A percentile compares a stretch with the other conserved stretches of the same genome.
Evolutionary conservation across 2,113 vertebrate genomes (phyloP).

Genomic region (Cheilinus undulatus): DNA sequence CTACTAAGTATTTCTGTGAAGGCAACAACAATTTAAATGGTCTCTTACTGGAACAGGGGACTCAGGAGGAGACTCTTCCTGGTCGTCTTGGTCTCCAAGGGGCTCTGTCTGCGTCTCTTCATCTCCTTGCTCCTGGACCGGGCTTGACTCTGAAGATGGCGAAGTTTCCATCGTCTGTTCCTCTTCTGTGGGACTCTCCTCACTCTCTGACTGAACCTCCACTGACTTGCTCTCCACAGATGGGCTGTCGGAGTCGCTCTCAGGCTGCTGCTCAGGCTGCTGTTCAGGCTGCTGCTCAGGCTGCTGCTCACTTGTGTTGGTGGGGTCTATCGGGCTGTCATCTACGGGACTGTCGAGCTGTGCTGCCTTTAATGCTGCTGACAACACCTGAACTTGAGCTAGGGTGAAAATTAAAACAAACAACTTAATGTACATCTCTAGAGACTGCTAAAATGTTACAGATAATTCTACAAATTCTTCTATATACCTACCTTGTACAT

Average conservation of each 20-base stretch:
- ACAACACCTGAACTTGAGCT: conserved; percentile 91
- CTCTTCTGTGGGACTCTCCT: conserved; percentile 51
- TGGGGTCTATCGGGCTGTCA: conserved; percentile 36
- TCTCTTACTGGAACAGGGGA: conserved; percentile 67
- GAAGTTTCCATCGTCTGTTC: conserved; percentile 42
- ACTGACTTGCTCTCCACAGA: conserved; percentile 38
- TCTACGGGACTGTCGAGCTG: conserved; percentile 80
- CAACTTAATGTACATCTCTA: conserved; percentile 9
- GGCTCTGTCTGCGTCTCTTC: conserved; percentile 70
- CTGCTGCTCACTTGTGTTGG: conserved; percentile 15
- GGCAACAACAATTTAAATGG: background rate
- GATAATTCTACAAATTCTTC: background rate
- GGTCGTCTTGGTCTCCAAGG: conserved; percentile 49
- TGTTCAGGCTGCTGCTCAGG: conserved; percentile 38
- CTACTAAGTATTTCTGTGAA: background rate
- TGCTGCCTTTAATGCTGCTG: conserved; percentile 87
- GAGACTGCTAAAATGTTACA: background rate
- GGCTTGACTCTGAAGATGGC: conserved; percentile 43
- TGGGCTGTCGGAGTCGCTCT: background rate
- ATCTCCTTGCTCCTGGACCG: conserved; percentile 71
- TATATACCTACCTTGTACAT: conserved; percentile 87
- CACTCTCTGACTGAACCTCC: conserved; percentile 59
- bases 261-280: conserved; percentile 28
- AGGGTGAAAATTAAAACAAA: conserved; percentile 3
- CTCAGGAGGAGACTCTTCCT: conserved; percentile 64